Percentiles rank a stretch among this genome's conserved stretches.
Conservation (phyloP, 2,888 invertebrate species). For the Andrena bicolor region DNA sequence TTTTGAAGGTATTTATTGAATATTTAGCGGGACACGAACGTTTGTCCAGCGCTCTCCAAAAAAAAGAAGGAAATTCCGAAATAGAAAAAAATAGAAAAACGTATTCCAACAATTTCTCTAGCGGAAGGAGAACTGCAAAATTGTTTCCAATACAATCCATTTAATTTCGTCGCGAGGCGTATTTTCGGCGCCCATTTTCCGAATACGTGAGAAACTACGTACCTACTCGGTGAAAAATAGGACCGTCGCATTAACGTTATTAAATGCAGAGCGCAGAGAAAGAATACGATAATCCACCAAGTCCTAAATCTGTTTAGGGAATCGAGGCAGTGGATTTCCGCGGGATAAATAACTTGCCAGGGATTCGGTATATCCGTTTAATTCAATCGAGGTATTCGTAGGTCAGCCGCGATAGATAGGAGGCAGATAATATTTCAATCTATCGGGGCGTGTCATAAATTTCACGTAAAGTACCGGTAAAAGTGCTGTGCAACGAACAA, state of each 20-base stretch:
- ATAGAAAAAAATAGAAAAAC: neutral
- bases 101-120: neutral
- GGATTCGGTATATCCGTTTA: neutral
- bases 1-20: conserved; percentile 11
- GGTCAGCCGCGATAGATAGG: conserved; percentile 19
- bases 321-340: neutral
- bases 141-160: neutral
- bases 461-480: conserved; percentile 37
- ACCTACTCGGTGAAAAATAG: neutral
- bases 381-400: conserved; percentile 25
- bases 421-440: conserved; percentile 59
- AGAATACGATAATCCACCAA: neutral
- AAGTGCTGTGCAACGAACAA: conserved; percentile 50
- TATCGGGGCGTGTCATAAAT: conserved; percentile 52
- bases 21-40: neutral
- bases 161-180: neutral
- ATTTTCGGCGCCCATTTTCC: neutral
- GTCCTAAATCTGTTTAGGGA: neutral
- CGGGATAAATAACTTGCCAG: neutral
- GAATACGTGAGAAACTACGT: neutral
- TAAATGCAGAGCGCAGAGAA: neutral
- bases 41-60: neutral
- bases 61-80: neutral
- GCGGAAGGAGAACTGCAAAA: neutral
- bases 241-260: neutral